Conservation (phyloP, 2,888 invertebrate genomes). For the Zele albiditarsus region DNA sequence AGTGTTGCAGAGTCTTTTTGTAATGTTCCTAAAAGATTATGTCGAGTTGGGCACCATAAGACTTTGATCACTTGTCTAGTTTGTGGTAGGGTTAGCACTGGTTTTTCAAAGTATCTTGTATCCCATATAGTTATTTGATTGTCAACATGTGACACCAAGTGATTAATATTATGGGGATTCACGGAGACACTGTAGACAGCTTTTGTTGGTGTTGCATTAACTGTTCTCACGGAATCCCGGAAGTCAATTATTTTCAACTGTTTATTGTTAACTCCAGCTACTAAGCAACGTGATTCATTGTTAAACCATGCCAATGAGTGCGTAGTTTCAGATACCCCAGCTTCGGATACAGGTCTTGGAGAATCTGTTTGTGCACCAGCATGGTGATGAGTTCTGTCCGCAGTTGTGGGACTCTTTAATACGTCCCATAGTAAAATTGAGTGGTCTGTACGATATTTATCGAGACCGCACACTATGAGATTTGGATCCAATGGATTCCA, state of each 20-base stretch:
- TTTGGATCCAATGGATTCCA: slow-evolving; percentile 91
- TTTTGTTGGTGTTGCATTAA: slow-evolving; percentile 82
- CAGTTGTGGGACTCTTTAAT: slow-evolving; percentile 67
- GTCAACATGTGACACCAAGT: slow-evolving; percentile 89
- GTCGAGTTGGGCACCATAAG: slow-evolving; percentile 92
- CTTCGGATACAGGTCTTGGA: slow-evolving; percentile 80
- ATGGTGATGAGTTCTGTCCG: slow-evolving; percentile 65
- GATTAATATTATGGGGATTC: slow-evolving; percentile 84
- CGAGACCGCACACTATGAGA: slow-evolving; percentile 89
- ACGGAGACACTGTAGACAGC: slow-evolving; percentile 88
- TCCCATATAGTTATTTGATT: slow-evolving; percentile 92
- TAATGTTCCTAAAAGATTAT: slow-evolving; percentile 86
- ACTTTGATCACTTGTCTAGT: slow-evolving; percentile 82
- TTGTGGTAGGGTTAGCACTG: slow-evolving; percentile 83
- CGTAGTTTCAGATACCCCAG: slow-evolving; percentile 88
- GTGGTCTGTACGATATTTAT: slow-evolving; percentile 91
- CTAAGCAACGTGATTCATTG: slow-evolving; percentile 82
- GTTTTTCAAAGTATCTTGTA: slow-evolving; percentile 88
- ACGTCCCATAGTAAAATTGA: slow-evolving; percentile 94
- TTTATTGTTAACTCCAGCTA: slow-evolving; percentile 93
- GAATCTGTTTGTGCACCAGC: slow-evolving; percentile 74
- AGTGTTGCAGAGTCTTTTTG: slow-evolving; percentile 83
- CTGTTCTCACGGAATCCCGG: slow-evolving; percentile 84
- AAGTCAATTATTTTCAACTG: slow-evolving; percentile 91
- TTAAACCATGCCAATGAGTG: slow-evolving; percentile 90